phyloP scores from a whole-genome alignment of 1,140 invertebrate genomes.

The Aricia agestis region DNA sequence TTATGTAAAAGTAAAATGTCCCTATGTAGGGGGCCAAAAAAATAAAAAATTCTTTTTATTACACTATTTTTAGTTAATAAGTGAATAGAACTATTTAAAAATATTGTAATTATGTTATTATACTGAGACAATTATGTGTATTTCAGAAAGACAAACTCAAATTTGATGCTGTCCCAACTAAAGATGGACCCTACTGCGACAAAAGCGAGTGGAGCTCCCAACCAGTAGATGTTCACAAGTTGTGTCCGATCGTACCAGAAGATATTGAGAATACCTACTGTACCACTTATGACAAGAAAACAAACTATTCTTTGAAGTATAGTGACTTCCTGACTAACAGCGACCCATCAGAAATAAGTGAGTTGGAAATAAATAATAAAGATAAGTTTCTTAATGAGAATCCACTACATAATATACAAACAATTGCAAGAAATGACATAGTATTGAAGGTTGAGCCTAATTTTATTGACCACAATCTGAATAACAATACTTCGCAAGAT shows the following conservation, averaged over 20 bases:
- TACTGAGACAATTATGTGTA: slow-evolving; percentile 7
- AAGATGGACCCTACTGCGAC: slow-evolving; percentile 63
- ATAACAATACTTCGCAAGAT: background rate
- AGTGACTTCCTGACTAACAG: slow-evolving; percentile 59
- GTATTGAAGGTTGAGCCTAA: background rate
- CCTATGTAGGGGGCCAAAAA: no score
- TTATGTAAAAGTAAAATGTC: no score
- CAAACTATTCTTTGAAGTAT: slow-evolving; percentile 60
- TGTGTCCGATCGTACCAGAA: slow-evolving; percentile 41
- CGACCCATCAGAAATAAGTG: slow-evolving; percentile 27
- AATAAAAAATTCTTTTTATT: no score
- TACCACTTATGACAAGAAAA: slow-evolving; percentile 48
- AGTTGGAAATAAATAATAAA: slow-evolving; percentile 19
- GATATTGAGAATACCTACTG: slow-evolving; percentile 58
- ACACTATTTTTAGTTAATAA: no score
- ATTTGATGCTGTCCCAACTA: slow-evolving; percentile 57
- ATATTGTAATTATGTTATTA: no score
- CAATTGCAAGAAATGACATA: background rate
- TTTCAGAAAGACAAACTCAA: slow-evolving; percentile 66
- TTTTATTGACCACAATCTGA: background rate
- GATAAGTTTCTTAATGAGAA: slow-evolving; percentile 17
- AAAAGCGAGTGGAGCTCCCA: slow-evolving; percentile 30
- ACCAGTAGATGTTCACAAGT: slow-evolving; percentile 35
- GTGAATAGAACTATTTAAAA: no score
- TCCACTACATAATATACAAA: background rate